phyloP scores from a whole-genome alignment of 2,888 invertebrate species.

The Andricus curvator region DNA sequence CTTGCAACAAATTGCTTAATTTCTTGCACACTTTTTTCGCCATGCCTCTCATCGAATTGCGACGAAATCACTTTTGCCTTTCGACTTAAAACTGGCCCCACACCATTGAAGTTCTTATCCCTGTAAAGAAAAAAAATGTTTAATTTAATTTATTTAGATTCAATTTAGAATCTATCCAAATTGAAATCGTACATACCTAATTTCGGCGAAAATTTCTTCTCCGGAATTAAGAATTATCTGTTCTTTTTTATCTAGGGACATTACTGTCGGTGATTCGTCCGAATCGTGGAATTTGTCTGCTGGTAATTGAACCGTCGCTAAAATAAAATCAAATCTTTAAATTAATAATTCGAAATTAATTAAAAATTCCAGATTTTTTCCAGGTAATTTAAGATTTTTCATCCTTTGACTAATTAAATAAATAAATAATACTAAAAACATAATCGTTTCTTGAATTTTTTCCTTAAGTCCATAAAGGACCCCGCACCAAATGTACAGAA shows the following conservation, averaged over 20 bases:
- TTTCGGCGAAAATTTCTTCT: conserved; percentile 92
- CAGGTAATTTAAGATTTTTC: too few relatives aligned
- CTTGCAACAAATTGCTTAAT: conserved; percentile 95
- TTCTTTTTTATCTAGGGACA: conserved; percentile 85
- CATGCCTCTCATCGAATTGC: conserved; percentile 91
- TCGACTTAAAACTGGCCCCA: conserved; percentile 90
- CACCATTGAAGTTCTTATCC: conserved; percentile 95
- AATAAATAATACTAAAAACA: too few relatives aligned
- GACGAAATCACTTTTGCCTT: conserved; percentile 92
- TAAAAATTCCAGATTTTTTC: neutral
- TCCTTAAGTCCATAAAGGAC: too few relatives aligned
- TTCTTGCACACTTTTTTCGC: conserved; percentile 94
- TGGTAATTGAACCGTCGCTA: conserved; percentile 90
- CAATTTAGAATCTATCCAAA: conserved; percentile 14
- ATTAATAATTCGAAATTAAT: neutral
- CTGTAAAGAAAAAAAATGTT: conserved; percentile 75
- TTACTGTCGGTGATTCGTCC: conserved; percentile 83
- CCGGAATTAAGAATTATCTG: conserved; percentile 91
- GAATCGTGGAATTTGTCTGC: conserved; percentile 89
- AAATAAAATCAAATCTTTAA: conserved; percentile 52
- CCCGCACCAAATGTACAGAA: too few relatives aligned
- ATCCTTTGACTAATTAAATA: too few relatives aligned
- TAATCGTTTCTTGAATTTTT: too few relatives aligned
- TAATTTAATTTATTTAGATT: conserved; percentile 32
- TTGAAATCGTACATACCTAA: conserved; percentile 77